Evolutionary conservation across 2,888 invertebrate genomes (phyloP).

Genomic region (Gari tellinella): DNA sequence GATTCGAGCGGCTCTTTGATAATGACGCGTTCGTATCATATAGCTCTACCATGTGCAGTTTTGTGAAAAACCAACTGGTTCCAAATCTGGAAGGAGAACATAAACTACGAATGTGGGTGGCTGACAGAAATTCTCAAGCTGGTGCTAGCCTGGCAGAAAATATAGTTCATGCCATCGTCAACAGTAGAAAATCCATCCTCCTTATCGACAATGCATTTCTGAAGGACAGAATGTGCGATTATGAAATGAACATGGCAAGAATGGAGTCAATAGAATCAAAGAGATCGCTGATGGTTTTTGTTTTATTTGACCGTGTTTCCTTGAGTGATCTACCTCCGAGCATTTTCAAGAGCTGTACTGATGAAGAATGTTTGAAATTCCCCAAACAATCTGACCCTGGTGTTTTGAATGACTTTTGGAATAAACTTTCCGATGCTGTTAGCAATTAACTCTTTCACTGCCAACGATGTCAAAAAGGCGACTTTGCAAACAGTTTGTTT

Average conservation of each 20-base stretch:
- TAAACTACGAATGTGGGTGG: conserved; percentile 42
- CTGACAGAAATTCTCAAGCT: conserved; percentile 43
- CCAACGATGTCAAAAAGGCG: too few species aligned
- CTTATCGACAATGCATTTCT: conserved; percentile 42
- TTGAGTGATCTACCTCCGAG: conserved; percentile 25
- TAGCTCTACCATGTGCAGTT: conserved; percentile 25
- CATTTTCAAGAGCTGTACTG: conserved; percentile 28
- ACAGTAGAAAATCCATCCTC: conserved; percentile 49
- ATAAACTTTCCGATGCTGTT: too few species aligned
- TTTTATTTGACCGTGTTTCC: conserved; percentile 34
- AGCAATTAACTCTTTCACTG: too few species aligned
- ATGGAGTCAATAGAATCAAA: conserved; percentile 41
- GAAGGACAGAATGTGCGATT: conserved; percentile 51
- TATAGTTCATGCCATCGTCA: conserved; percentile 53
- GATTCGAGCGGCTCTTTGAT: conserved; percentile 53
- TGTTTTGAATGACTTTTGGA: conserved; percentile 43
- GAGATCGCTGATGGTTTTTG: conserved; percentile 44
- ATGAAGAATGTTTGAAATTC: conserved; percentile 27
- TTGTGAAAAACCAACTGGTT: conserved; percentile 45
- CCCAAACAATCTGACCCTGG: conserved; percentile 21
- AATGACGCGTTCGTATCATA: conserved; percentile 58
- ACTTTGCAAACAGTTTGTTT: too few species aligned
- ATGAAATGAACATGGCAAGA: conserved; percentile 57
- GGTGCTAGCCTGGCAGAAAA: conserved; percentile 52
- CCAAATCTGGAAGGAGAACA: conserved; percentile 39